Conservation (phyloP, 2,888 invertebrate species). For the Mesopsocus fuscifrons region DNA sequence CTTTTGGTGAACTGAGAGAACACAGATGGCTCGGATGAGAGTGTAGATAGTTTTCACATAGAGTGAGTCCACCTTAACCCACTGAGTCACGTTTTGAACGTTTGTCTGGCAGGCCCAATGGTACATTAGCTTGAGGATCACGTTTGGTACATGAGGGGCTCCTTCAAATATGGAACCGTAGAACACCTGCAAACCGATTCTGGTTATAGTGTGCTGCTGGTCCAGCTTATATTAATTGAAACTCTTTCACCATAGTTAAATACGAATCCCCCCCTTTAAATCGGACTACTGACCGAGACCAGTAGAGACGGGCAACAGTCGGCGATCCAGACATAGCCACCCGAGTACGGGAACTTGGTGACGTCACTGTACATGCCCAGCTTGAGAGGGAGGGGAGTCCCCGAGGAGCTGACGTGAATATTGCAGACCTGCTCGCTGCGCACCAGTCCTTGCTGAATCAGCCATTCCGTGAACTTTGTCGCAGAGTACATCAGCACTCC, state of each 20-base stretch:
- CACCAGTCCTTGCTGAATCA: slow-evolving; percentile 68
- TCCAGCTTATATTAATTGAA: no score
- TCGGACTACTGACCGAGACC: slow-evolving; percentile 48
- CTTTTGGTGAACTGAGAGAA: slow-evolving; percentile 61
- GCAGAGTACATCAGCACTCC: slow-evolving; percentile 61
- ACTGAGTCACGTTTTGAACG: slow-evolving; percentile 70
- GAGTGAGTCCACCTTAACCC: slow-evolving; percentile 62
- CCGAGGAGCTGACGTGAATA: slow-evolving; percentile 34
- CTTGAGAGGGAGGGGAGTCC: slow-evolving; percentile 35
- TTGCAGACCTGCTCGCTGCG: slow-evolving; percentile 60
- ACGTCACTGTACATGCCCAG: slow-evolving; percentile 75
- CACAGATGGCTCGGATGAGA: slow-evolving; percentile 55
- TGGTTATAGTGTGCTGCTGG: no score
- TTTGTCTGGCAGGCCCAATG: slow-evolving; percentile 87
- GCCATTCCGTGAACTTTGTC: slow-evolving; percentile 76
- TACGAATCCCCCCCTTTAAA: no score
- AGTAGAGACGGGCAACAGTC: slow-evolving; percentile 71
- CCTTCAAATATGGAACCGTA: slow-evolving; percentile 74
- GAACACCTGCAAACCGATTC: slow-evolving; percentile 33
- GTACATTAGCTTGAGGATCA: slow-evolving; percentile 65
- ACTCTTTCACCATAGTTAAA: no score
- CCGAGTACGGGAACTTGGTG: slow-evolving; percentile 67
- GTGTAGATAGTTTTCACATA: slow-evolving; percentile 48
- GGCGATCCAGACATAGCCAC: slow-evolving; percentile 82
- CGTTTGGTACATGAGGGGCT: slow-evolving; percentile 64